Base-by-base conservation (phyloP, 2,888 invertebrate genomes). In the Eurytoma californica region DNA sequence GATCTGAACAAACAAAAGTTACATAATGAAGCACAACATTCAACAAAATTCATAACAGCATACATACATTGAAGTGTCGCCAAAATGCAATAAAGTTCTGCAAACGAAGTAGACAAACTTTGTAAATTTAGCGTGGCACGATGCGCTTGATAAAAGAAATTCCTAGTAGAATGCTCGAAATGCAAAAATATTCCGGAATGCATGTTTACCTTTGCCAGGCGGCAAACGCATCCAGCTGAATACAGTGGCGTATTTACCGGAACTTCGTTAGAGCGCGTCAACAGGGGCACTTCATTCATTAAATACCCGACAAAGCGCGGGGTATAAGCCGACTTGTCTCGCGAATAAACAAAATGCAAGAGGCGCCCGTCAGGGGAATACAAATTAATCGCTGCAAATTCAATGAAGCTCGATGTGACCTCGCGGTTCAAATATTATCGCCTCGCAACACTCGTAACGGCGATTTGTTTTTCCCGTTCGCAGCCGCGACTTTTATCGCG, bases 281-380 rank as follows among this genome's bases (percentile, higher is more conserved):
- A 57, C 69, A 28, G 39, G 57, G 18, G n/a, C 18, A n/a, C 30
- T 28, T 49, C 58, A 49, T 70, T 70, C 14, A 70, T 70, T 70
- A 60, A 58, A 57, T 2, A 57, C 30, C 16, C 61, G 47, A 18
- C 58, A 47, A 60, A 39, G 47, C 55, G 57, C 18, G 16, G 14
- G 14, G 18, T 63, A 49, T 13, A 13, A 13, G 13, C 7, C 66
- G 13, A 3, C 66, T 20, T 20, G 24, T 24, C 24, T 24, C 24
- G 24, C 20, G 49, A 39, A 66, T 16, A 66, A 66, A 58, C 20
- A 69, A 53, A 58, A 28, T n/a, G 20, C n/a, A 53, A 28, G 14
- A 14, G 57, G n/a, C 39, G 47, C 55, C 3, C 13, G 39, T 1
- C 39, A 9, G 9, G 39, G 13, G 58, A 69, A 47, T 13, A 47